Conservation (phyloP, 2,113 vertebrate species). For the Rhea americana region DNA sequence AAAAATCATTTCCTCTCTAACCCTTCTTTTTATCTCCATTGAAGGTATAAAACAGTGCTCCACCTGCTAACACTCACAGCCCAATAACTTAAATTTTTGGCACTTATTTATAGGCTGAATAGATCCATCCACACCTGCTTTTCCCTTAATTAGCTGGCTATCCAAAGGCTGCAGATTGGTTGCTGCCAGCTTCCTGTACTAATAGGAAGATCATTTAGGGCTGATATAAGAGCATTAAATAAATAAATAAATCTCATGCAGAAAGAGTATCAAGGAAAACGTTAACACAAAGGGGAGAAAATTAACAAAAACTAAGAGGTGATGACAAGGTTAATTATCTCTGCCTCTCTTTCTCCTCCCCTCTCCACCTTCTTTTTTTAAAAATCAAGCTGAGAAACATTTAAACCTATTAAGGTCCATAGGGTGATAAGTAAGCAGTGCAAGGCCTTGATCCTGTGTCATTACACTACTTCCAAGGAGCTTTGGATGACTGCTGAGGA, state of each 20-base stretch:
- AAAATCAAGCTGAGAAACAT: neutral
- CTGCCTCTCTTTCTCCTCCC: no score
- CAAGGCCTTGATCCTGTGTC: neutral
- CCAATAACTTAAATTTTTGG: slow-evolving; percentile 80
- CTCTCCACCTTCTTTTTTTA: neutral
- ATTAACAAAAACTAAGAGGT: neutral
- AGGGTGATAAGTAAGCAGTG: neutral
- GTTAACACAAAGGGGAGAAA: neutral
- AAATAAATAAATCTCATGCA: slow-evolving; percentile 38
- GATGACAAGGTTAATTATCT: neutral
- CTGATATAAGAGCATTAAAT: slow-evolving; percentile 51
- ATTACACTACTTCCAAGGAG: neutral
- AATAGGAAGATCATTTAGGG: slow-evolving; percentile 71
- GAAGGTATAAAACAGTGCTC: slow-evolving; percentile 60
- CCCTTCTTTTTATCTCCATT: neutral
- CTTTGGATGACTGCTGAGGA: neutral
- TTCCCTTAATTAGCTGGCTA: slow-evolving; percentile 78
- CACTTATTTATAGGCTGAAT: slow-evolving; percentile 74
- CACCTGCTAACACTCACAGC: slow-evolving; percentile 79
- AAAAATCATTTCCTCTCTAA: slow-evolving; percentile 26
- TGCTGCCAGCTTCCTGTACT: slow-evolving; percentile 74
- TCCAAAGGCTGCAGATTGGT: slow-evolving; percentile 70
- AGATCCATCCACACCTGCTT: slow-evolving; percentile 80
- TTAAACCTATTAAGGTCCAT: neutral
- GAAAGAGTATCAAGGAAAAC: slow-evolving; percentile 41